Base-by-base conservation (phyloP, 2,888 invertebrate species). In the Diaprepes abbreviatus region DNA sequence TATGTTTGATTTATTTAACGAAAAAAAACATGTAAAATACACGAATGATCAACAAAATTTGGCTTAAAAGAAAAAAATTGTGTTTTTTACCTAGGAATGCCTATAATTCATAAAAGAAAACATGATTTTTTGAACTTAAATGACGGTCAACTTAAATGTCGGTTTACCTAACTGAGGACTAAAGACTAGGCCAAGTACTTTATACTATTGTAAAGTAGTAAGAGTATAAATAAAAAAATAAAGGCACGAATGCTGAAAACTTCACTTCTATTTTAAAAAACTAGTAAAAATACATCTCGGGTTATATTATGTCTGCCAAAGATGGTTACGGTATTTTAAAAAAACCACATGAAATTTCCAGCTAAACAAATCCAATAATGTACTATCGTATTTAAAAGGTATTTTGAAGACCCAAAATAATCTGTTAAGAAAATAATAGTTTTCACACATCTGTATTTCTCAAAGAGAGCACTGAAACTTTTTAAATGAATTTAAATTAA, bases 11-110 rank as follows among this genome's bases (percentile, higher is more conserved):
- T 69, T 64, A 69, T 64, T 69, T 52, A 69, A 64, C 69, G 50
- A 63, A 68, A 68, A 70, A 64, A 70, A 62, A 70, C 60, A 62
- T 66, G 62, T 66, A 66, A 66, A 66, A 63, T 21, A 63, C 66
- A 60, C 38, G 38, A 60, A 63, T 55, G 9, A 70, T 70, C 48
- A 71, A 71, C 70, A 71, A 71, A 71, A 63, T 71, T 63, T 62
- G 62, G 66, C 65, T 55, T 60, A 36, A 52, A 59, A 45, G n/a
- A 36, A 66, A 48, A 58, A 66, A 36, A 58, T 14, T 17, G 14
- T 63, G 21, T 60, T 68, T 68, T 43, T 63, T 48, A 58, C 36
- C 54, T 57, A 55, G 63, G 63, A 65, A 57, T 65, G 65, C 57
- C 57, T 66, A 55, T 38, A n/a, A 36, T 43, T 38, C 43, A 48